These are phyloP conservation scores for Ptychodera flava DNA, from an alignment of 35 echinoderm and acorn worm genomes.

Conservation along the genomic window DNA sequence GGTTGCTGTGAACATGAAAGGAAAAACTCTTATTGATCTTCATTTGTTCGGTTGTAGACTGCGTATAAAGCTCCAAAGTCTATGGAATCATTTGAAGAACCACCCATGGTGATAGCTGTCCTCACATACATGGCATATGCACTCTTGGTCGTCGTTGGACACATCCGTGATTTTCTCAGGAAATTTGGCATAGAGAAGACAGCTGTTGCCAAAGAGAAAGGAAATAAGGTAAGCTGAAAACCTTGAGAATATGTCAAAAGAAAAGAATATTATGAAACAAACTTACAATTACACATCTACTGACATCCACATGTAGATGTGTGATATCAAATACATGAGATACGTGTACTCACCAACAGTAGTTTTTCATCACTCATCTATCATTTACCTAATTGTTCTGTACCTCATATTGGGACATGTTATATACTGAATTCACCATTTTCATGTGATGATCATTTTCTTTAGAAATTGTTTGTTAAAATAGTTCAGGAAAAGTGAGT, in stretches of 20 bases:
- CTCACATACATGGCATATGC: slow-evolving; percentile 53
- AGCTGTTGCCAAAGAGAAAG: slow-evolving; percentile 29
- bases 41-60: background rate
- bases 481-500: no score
- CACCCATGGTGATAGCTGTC: slow-evolving; percentile 28
- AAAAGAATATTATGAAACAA: background rate
- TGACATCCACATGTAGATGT: no score
- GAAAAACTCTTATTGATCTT: no score
- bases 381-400: no score
- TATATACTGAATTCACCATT: no score
- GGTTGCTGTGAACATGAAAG: no score
- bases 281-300: background rate
- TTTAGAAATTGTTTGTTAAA: no score
- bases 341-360: background rate
- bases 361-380: background rate
- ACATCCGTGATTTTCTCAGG: slow-evolving; percentile 44
- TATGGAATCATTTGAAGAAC: slow-evolving; percentile 50
- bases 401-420: no score
- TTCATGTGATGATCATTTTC: no score
- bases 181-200: slow-evolving; percentile 21
- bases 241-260: background rate
- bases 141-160: slow-evolving; percentile 49
- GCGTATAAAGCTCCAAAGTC: background rate
- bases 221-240: slow-evolving; percentile 23
- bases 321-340: background rate